A percentile compares a stretch with the other conserved stretches of the same genome.
phyloP scores from a whole-genome alignment of 2,113 vertebrate genomes.

The Crocuta crocuta region DNA sequence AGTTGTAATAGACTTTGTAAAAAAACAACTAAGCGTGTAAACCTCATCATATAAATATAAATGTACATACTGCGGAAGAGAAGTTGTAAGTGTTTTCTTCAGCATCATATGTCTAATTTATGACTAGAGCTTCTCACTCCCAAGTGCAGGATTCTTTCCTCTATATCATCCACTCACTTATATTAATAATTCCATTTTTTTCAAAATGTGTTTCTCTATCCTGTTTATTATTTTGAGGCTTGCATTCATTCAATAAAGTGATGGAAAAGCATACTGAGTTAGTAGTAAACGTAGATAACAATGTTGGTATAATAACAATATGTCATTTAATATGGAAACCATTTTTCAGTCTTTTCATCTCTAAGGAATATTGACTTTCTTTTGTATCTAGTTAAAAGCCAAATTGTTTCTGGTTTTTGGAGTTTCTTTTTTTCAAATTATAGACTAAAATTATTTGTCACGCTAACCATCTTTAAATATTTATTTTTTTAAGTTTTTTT shows the following conservation, averaged over 20 bases:
- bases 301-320: not conserved
- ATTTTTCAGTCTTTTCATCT: not conserved
- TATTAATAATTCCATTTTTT: conserved; percentile 7
- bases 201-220: not conserved
- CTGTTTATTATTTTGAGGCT: not conserved
- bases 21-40: not conserved
- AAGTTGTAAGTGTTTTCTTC: not conserved
- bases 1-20: not conserved
- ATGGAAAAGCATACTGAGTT: not conserved
- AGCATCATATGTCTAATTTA: conserved; percentile 2
- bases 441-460: not conserved
- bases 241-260: not conserved
- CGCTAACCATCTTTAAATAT: not conserved
- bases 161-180: not conserved
- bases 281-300: not conserved
- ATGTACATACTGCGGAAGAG: not conserved
- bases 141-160: not conserved
- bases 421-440: not conserved
- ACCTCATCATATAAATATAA: conserved; percentile 15
- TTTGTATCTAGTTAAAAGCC: not conserved
- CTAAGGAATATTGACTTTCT: not conserved
- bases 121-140: not conserved
- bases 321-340: not conserved
- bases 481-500: not conserved
- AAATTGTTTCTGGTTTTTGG: not conserved